These are phyloP conservation scores for Fulmarus glacialis DNA, from an alignment of 2,113 vertebrate genomes.

Conservation along the genomic window DNA sequence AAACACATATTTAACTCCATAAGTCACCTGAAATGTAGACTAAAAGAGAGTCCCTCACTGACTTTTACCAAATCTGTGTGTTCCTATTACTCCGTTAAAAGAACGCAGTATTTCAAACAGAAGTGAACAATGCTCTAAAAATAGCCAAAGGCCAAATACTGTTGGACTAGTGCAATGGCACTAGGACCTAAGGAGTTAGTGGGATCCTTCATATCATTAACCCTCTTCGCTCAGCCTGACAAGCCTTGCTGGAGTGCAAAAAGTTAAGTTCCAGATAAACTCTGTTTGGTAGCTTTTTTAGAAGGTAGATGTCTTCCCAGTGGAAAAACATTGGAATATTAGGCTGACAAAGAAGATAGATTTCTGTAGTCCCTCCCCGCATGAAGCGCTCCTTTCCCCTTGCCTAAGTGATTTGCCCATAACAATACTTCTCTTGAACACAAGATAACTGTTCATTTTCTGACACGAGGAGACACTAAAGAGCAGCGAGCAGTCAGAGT, in stretches of 20 bases:
- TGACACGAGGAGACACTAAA: background rate
- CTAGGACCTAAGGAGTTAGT: background rate
- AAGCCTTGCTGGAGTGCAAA: background rate
- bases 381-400: background rate
- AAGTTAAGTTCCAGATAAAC: background rate
- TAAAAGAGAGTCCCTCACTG: background rate
- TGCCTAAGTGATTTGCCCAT: background rate
- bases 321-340: background rate
- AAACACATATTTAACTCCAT: background rate
- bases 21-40: background rate
- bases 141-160: background rate
- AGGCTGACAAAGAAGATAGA: background rate
- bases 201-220: background rate
- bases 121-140: background rate
- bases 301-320: background rate
- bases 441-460: background rate
- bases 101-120: background rate
- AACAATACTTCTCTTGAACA: background rate
- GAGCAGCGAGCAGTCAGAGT: rapidly evolving
- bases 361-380: background rate
- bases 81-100: background rate
- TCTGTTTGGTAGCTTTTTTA: background rate
- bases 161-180: background rate
- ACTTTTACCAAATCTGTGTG: background rate
- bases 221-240: background rate